Percentiles rank a stretch among this genome's conserved stretches.
Evolutionary conservation across 2,797 vertebrate genomes (phyloP).

Genomic region (Aselliscus stoliczkanus): DNA sequence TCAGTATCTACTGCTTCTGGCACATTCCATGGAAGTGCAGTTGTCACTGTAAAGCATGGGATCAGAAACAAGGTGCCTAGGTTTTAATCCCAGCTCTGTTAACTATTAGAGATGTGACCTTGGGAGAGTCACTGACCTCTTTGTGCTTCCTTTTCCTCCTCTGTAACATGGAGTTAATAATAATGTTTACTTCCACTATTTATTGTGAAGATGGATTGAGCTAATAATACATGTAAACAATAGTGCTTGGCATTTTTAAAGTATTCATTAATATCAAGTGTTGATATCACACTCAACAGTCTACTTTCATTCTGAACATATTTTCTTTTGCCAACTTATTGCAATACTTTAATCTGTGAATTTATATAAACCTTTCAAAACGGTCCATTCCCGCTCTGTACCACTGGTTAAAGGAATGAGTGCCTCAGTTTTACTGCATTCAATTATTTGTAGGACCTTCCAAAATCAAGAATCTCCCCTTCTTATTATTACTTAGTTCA

Average conservation of each 20-base stretch:
- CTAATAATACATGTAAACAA: not conserved
- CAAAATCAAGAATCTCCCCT: not conserved
- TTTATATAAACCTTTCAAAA: not conserved
- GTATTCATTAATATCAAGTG: not conserved
- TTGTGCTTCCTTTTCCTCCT: not conserved
- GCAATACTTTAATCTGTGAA: not conserved
- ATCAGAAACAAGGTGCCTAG: not conserved
- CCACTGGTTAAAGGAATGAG: not conserved
- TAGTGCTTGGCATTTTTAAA: not conserved
- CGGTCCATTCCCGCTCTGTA: not conserved
- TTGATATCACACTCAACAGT: not conserved
- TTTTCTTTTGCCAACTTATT: not conserved
- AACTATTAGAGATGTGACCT: not conserved
- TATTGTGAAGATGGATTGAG: not conserved
- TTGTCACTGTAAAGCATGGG: not conserved
- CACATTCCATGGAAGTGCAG: not conserved
- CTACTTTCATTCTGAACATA: not conserved
- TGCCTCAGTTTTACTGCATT: not conserved
- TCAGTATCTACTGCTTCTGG: not conserved
- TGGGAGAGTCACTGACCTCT: not conserved
- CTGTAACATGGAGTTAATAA: not conserved
- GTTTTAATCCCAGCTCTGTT: not conserved
- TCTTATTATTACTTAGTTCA: not conserved
- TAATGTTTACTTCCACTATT: not conserved
- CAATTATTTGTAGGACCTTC: not conserved